Conservation (phyloP, 92 coral and sea anemone species). For the Virgularia gustaviana region DNA sequence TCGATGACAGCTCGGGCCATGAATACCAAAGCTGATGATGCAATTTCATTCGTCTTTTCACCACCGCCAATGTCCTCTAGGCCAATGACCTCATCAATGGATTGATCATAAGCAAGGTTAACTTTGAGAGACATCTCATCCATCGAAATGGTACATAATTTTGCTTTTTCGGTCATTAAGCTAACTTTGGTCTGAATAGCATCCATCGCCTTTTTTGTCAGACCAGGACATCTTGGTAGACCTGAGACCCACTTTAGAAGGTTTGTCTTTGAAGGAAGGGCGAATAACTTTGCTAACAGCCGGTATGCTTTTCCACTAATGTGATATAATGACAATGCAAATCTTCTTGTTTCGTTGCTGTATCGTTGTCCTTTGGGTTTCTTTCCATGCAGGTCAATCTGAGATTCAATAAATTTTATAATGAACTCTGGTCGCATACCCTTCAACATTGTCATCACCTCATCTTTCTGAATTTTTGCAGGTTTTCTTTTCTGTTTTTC, state of each 20-base stretch:
- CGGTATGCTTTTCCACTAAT: conserved; percentile 32
- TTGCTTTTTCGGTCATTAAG: background rate
- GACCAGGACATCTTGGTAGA: conserved; percentile 17
- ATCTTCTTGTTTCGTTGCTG: no score
- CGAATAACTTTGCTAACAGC: conserved; percentile 10
- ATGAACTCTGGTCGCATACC: no score
- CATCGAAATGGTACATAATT: conserved; percentile 8
- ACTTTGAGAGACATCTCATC: conserved; percentile 32
- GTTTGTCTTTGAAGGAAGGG: conserved; percentile 16
- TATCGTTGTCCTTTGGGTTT: no score
- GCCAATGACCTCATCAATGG: conserved; percentile 23
- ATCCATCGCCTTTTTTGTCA: conserved; percentile 6
- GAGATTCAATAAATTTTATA: no score
- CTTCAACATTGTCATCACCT: no score
- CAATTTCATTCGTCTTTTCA: background rate
- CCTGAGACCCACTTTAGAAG: conserved; percentile 12
- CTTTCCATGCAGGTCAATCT: no score
- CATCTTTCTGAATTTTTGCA: no score
- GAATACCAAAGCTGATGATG: conserved; percentile 23
- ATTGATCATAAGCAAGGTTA: conserved; percentile 4
- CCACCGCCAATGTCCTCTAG: conserved; percentile 21
- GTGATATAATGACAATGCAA: no score
- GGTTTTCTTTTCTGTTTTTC: no score
- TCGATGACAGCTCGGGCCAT: conserved; percentile 28
- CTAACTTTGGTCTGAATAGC: conserved; percentile 8